Conservation (phyloP, 1,140 invertebrate species). For the Whitmania pigra region DNA sequence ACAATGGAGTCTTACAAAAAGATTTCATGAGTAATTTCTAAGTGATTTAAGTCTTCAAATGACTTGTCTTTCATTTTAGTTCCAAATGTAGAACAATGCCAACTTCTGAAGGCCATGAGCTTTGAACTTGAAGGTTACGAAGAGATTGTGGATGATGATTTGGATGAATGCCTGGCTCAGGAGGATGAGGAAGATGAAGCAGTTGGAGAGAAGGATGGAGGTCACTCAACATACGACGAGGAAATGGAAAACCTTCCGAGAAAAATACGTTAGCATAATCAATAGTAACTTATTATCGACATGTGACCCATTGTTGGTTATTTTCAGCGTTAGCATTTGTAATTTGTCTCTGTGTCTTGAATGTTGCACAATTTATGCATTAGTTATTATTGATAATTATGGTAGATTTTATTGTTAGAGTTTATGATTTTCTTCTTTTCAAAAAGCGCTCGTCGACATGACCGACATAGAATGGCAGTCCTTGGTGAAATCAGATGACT, state of each 20-base stretch:
- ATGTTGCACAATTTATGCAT: background rate
- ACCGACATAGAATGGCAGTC: conserved; percentile 17
- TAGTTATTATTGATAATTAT: background rate
- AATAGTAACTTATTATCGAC: background rate
- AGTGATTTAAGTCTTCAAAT: too few relatives aligned
- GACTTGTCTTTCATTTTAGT: too few relatives aligned
- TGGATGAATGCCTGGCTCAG: too few relatives aligned
- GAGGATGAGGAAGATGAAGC: too few relatives aligned
- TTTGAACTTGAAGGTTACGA: background rate
- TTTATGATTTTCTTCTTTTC: background rate
- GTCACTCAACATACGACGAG: too few relatives aligned
- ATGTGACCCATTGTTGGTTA: background rate
- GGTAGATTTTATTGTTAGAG: background rate
- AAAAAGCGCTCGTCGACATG: conserved; percentile 9
- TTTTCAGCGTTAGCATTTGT: background rate
- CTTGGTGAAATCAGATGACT: background rate
- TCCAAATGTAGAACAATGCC: background rate
- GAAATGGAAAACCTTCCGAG: too few relatives aligned
- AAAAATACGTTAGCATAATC: background rate
- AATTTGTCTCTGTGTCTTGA: background rate
- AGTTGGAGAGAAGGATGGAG: too few relatives aligned
- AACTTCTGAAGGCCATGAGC: background rate
- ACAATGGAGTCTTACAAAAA: background rate
- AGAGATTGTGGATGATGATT: background rate
- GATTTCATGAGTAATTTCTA: background rate